A percentile compares a stretch with the other conserved stretches of the same genome.
phyloP scores from a whole-genome alignment of 2,888 invertebrate species.

The Drosophila nr. perissopoda region DNA sequence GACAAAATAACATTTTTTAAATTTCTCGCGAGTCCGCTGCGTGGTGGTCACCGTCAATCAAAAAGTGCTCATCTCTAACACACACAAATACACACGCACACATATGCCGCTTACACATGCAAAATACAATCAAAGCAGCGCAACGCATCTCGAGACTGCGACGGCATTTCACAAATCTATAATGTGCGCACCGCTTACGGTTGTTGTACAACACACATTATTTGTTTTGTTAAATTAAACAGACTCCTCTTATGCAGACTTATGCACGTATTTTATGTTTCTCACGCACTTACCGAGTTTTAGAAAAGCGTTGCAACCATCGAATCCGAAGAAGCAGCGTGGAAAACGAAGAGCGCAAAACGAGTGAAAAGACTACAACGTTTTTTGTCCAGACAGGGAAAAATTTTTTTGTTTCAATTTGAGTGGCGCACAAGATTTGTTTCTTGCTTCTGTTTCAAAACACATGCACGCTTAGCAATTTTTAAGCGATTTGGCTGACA shows the following conservation, averaged over 20 bases:
- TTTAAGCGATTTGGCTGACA: slow-evolving; percentile 49
- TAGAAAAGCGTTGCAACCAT: slow-evolving; percentile 61
- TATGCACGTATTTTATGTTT: slow-evolving; percentile 24
- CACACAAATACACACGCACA: slow-evolving; percentile 56
- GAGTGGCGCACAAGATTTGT: slow-evolving; percentile 25
- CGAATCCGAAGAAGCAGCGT: slow-evolving; percentile 66
- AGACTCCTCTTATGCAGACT: slow-evolving; percentile 16
- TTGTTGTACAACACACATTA: slow-evolving; percentile 39
- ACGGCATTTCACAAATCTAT: slow-evolving; percentile 69
- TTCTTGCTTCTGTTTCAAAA: slow-evolving; percentile 26
- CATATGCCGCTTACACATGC: slow-evolving; percentile 62
- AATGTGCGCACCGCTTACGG: slow-evolving; percentile 34
- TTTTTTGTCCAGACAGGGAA: slow-evolving; percentile 57
- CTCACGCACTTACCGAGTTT: slow-evolving; percentile 66
- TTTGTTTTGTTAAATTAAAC: slow-evolving; percentile 33
- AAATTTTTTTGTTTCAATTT: slow-evolving; percentile 34
- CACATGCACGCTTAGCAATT: slow-evolving; percentile 41
- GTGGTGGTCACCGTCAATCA: slow-evolving; percentile 10
- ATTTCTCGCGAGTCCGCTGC: slow-evolving; percentile 5
- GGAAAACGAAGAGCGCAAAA: slow-evolving; percentile 74
- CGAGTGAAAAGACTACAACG: slow-evolving; percentile 75
- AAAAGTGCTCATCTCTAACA: slow-evolving; percentile 51
- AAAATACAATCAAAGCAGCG: slow-evolving; percentile 69
- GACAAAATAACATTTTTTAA: not conserved
- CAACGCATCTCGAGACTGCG: slow-evolving; percentile 70